A percentile compares a stretch with the other conserved stretches of the same genome.
Evolutionary conservation across 92 coral and sea anemone genomes (phyloP).

Genomic region (Meandrina meandrites): DNA sequence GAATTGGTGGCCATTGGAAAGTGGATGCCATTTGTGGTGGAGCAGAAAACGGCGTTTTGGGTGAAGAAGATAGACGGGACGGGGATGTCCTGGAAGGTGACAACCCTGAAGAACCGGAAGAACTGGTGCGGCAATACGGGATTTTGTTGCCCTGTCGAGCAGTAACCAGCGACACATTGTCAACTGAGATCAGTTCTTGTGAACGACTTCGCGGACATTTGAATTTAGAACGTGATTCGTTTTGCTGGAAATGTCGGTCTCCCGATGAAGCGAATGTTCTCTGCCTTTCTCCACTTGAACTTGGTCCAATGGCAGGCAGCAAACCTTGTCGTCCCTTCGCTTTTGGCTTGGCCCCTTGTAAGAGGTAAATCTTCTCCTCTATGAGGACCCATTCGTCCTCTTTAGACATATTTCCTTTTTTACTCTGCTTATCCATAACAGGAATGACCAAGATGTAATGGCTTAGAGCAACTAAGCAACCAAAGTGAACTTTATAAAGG

Average conservation of each 20-base stretch:
- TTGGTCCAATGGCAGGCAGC: not conserved
- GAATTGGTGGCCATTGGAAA: too few relatives aligned
- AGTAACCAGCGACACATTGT: not conserved
- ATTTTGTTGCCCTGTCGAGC: not conserved
- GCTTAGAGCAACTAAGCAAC: not conserved
- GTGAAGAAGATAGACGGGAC: not conserved
- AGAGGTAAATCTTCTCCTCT: not conserved
- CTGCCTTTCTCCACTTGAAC: not conserved
- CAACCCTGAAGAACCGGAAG: not conserved
- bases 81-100: too few relatives aligned
- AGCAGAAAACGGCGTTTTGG: conserved; percentile 2
- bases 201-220: not conserved
- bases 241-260: not conserved
- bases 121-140: not conserved
- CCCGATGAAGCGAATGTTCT: not conserved
- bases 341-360: not conserved
- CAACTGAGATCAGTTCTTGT: not conserved
- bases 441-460: not conserved
- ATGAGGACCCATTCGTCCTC: not conserved
- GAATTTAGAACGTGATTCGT: not conserved
- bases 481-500: not conserved
- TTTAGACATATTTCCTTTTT: not conserved
- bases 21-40: not conserved
- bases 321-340: not conserved
- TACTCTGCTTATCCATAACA: not conserved